Percentiles rank a stretch among this genome's conserved stretches.
phyloP scores from a whole-genome alignment of 2,888 invertebrate genomes.

The Nymphalis polychloros region DNA sequence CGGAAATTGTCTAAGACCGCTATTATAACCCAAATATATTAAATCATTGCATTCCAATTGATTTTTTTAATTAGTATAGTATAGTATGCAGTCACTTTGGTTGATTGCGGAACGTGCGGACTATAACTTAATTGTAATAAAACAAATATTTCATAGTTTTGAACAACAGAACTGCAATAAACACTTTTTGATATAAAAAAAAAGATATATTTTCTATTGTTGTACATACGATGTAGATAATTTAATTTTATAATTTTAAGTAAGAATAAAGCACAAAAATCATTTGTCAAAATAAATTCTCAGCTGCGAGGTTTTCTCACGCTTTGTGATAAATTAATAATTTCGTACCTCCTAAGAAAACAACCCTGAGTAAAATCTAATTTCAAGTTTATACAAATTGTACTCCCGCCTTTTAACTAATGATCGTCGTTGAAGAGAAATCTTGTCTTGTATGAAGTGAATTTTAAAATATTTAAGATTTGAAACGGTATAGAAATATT shows the following conservation, averaged over 20 bases:
- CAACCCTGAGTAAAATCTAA: conserved; percentile 37
- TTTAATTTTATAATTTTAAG: neutral
- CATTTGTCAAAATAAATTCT: conserved; percentile 35
- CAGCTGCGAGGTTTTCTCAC: conserved; percentile 36
- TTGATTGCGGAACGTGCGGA: too few species aligned
- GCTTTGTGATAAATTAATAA: conserved; percentile 40
- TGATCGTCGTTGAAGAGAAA: conserved; percentile 37
- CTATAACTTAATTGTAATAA: too few species aligned
- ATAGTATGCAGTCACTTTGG: too few species aligned
- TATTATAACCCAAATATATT: too few species aligned
- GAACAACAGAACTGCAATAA: too few species aligned
- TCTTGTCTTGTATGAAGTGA: conserved; percentile 30
- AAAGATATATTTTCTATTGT: too few species aligned
- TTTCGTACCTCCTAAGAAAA: conserved; percentile 39
- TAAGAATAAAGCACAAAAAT: conserved; percentile 15
- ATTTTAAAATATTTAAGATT: conserved; percentile 28
- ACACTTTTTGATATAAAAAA: too few species aligned
- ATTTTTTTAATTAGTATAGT: too few species aligned
- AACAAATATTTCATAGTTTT: too few species aligned
- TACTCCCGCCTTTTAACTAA: conserved; percentile 38
- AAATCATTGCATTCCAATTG: too few species aligned
- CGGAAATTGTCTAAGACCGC: too few species aligned
- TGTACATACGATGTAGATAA: too few species aligned
- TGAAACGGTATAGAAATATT: neutral
- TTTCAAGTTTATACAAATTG: conserved; percentile 39